phyloP scores from a whole-genome alignment of 2,888 invertebrate species.

The Trissolcus japonicus region DNA sequence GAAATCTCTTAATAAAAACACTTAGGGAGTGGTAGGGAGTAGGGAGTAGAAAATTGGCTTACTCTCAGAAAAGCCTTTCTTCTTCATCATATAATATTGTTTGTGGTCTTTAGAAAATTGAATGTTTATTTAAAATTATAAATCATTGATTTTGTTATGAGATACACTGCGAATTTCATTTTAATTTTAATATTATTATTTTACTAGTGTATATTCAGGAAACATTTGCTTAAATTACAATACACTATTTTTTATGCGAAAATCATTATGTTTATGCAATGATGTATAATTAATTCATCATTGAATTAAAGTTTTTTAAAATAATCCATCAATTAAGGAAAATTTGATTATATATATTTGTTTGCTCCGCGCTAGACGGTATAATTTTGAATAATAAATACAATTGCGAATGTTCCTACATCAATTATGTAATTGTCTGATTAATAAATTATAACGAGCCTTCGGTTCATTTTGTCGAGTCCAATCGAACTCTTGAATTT shows the following conservation, averaged over 20 bases:
- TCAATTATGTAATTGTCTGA: no score
- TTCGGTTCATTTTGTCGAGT: no score
- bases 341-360: no score
- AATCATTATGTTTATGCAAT: not conserved
- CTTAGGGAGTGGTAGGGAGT: no score
- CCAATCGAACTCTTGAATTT: no score
- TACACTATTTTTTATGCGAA: not conserved
- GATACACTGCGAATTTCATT: not conserved
- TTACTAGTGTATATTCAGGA: not conserved
- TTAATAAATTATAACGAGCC: no score
- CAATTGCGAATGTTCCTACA: no score
- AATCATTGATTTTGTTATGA: not conserved
- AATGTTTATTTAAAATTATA: not conserved
- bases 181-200: not conserved
- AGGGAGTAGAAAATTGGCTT: constrained; percentile 13
- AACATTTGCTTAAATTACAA: not conserved
- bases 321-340: no score
- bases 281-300: not conserved
- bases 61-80: not conserved
- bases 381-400: no score
- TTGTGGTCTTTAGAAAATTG: not conserved
- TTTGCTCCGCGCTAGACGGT: no score
- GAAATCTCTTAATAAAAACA: constrained; percentile 12
- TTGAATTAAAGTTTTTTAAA: no score
- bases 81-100: constrained; percentile 4